Conservation (phyloP, 1,140 invertebrate species). For the Grapholita molesta region DNA sequence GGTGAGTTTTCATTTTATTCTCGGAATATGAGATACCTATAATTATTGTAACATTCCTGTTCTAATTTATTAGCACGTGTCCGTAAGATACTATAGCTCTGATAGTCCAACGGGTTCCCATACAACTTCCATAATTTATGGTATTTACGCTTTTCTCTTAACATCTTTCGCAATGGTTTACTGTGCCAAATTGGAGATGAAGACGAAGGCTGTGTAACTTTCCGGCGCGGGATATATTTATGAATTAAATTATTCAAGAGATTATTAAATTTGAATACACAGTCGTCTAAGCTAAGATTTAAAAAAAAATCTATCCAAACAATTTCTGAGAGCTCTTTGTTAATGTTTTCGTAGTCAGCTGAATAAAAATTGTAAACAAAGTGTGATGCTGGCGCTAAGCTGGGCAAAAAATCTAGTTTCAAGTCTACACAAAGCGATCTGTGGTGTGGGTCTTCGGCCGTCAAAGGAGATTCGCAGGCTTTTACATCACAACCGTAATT, state of each 20-base stretch:
- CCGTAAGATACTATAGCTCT: background rate
- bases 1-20: constrained; percentile 9
- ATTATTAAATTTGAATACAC: background rate
- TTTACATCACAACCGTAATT: background rate
- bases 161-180: background rate
- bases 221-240: background rate
- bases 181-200: background rate
- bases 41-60: background rate
- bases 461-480: background rate
- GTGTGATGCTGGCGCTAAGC: background rate
- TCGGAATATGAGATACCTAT: background rate
- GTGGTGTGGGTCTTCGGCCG: background rate
- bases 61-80: constrained; percentile 1
- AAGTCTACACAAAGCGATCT: background rate
- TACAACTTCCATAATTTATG: constrained; percentile 14
- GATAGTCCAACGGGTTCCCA: constrained; percentile 7
- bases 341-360: background rate
- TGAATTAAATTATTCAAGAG: background rate
- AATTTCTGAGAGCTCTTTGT: too few species aligned
- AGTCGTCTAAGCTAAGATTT: background rate
- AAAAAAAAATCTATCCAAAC: background rate
- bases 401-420: background rate
- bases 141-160: constrained; percentile 7
- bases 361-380: background rate
- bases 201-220: background rate